A percentile compares a stretch with the other conserved stretches of the same genome.
These are phyloP conservation scores for Steatocranus sp. DNA, from an alignment of 2,797 vertebrate genomes.

Conservation along the genomic window DNA sequence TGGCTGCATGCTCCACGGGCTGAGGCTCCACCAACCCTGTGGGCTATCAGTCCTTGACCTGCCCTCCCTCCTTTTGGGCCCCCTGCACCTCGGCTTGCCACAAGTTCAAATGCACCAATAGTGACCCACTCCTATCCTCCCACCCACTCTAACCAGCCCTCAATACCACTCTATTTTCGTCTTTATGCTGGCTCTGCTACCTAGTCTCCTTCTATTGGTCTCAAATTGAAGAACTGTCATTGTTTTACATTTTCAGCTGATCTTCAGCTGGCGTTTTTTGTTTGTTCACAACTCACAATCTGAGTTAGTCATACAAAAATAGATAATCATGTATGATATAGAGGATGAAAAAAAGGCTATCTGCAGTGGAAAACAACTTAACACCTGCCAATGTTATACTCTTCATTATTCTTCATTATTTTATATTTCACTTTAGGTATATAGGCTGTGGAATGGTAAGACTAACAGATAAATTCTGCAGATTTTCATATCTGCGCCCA, in stretches of 20 bases:
- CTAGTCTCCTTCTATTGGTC: constrained; percentile 47
- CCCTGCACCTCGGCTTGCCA: constrained; percentile 39
- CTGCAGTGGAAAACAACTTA: background rate
- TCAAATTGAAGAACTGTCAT: constrained; percentile 76
- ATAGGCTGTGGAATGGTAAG: background rate
- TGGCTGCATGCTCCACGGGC: constrained; percentile 79
- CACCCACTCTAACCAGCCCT: constrained; percentile 48
- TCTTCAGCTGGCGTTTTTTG: constrained; percentile 68
- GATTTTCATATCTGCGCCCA: background rate
- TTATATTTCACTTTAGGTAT: background rate
- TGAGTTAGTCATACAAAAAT: background rate
- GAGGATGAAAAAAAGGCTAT: background rate
- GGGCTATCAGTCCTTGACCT: constrained; percentile 79
- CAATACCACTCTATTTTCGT: constrained; percentile 57
- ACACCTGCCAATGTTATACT: background rate
- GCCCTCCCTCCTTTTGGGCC: constrained; percentile 36
- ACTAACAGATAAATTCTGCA: background rate
- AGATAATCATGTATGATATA: background rate
- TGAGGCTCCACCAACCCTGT: constrained; percentile 76
- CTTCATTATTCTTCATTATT: background rate
- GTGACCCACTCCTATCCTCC: constrained; percentile 54
- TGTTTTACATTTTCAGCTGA: constrained; percentile 71
- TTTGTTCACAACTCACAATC: background rate
- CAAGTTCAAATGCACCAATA: constrained; percentile 56
- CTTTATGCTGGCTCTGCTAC: constrained; percentile 16